Conservation (phyloP, 53 echinoderm and acorn worm genomes). For the Hippasteria phrygiana region DNA sequence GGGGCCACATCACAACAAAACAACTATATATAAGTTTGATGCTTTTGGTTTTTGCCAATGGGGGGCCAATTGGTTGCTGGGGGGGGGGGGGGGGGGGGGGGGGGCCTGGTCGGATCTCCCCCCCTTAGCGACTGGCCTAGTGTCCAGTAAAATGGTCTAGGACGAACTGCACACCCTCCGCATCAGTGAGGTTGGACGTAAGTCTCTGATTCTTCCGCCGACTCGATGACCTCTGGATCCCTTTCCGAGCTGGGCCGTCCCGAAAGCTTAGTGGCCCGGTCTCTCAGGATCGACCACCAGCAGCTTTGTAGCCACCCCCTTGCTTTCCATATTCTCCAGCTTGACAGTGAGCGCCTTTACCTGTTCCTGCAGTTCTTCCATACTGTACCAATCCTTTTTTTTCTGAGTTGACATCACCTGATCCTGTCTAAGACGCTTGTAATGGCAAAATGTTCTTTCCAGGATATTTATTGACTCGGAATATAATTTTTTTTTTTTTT, state of each 20-base stretch:
- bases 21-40: too few relatives aligned
- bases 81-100: too few relatives aligned
- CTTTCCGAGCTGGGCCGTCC: not conserved
- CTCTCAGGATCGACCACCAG: not conserved
- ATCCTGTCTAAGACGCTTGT: constrained; percentile 54
- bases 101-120: too few relatives aligned
- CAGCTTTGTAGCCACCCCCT: not conserved
- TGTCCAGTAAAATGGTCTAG: constrained; percentile 1
- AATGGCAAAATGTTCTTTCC: too few relatives aligned
- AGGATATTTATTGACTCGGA: too few relatives aligned
- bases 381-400: constrained; percentile 5
- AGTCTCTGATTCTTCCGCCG: not conserved
- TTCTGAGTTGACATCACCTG: not conserved
- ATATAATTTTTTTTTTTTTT: too few relatives aligned
- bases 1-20: too few relatives aligned
- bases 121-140: too few relatives aligned
- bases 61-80: too few relatives aligned
- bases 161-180: not conserved
- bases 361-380: constrained; percentile 5
- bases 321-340: not conserved
- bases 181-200: not conserved
- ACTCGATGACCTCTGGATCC: constrained; percentile 14
- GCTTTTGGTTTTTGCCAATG: too few relatives aligned
- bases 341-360: not conserved
- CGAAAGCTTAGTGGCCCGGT: not conserved